phyloP scores from a whole-genome alignment of 2,113 vertebrate species.

The Rhinopomastus cyanomelas region DNA sequence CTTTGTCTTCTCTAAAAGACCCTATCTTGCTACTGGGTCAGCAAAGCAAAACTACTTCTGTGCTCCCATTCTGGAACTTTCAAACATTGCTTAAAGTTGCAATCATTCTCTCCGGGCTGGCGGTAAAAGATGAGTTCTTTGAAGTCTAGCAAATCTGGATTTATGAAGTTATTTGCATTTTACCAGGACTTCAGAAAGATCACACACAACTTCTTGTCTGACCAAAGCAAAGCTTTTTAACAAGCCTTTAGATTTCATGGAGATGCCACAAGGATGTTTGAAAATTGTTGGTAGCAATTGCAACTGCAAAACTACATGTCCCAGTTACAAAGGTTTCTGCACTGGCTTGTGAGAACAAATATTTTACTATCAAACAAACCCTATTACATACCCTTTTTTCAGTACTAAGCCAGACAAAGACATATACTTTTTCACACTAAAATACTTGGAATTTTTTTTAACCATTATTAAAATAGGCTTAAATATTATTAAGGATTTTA shows the following conservation, averaged over 20 bases:
- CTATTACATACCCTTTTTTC: neutral
- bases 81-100: constrained; percentile 30
- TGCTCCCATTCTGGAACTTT: constrained; percentile 32
- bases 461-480: neutral
- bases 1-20: constrained; percentile 42
- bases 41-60: constrained; percentile 35
- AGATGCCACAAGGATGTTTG: neutral
- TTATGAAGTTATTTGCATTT: neutral
- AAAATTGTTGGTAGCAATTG: neutral
- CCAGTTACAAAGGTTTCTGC: neutral
- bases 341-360: neutral
- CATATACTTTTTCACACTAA: too few species aligned
- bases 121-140: neutral
- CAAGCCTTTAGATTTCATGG: neutral
- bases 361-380: neutral
- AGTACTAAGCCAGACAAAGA: too few species aligned
- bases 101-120: neutral
- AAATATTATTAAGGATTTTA: constrained; percentile 23
- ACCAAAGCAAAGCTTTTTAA: neutral
- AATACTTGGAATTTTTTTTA: neutral
- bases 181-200: neutral
- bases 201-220: neutral
- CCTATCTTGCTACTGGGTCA: constrained; percentile 43
- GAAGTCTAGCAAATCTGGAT: neutral
- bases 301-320: neutral